Evolutionary conservation across 2,113 vertebrate genomes (phyloP), one percentile per base, ranked within the genome.

Genomic region (Petrocephalus zakoni): DNA sequence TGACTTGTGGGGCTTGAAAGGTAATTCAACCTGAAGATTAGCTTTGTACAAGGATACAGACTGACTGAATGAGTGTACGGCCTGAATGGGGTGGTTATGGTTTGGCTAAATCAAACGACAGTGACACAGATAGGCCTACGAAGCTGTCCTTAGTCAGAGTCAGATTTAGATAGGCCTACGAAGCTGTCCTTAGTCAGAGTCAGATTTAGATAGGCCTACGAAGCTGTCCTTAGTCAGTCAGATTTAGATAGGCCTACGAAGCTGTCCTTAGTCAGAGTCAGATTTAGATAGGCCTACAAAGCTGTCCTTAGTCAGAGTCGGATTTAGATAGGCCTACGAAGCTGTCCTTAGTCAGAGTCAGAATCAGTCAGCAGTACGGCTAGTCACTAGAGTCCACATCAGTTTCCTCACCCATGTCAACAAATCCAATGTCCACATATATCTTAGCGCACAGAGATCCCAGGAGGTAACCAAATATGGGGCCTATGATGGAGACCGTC

Each of bases 351-450:
- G 13, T 72, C 13, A 29, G 25, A 72, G 64, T 42, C 42, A 42
- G 42, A 42, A 42, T 34, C 64, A 72, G 64, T 4, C n/a, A 72
- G 29, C 25, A 37, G 72, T 37, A 42, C 5, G 5, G 72, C 17
- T 15, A 78, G 72, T 78, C 72, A 17, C 17, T 4, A 19, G 37
- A 29, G 82, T 46, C 34, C 53, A 6, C 25, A 22, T 85, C 56
- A 52, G 37, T 8, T 51, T 15, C 19, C 95, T 93, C 88, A 96
- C 95, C 95, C 92, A 95, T 92, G 91, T 95, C 93, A 5, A 96
- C 94, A 90, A 95, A 96, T 88, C 95, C 95, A 90, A 96, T 94
- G 88, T 96, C 95, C 92, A 96, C 95, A 51, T 95, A 96, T 88
- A 96, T 92, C 88, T 92, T 94, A 91, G 95, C 94, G 89, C 95